phyloP scores from a whole-genome alignment of 2,888 invertebrate genomes.

The Eugnorisma glareosa region DNA sequence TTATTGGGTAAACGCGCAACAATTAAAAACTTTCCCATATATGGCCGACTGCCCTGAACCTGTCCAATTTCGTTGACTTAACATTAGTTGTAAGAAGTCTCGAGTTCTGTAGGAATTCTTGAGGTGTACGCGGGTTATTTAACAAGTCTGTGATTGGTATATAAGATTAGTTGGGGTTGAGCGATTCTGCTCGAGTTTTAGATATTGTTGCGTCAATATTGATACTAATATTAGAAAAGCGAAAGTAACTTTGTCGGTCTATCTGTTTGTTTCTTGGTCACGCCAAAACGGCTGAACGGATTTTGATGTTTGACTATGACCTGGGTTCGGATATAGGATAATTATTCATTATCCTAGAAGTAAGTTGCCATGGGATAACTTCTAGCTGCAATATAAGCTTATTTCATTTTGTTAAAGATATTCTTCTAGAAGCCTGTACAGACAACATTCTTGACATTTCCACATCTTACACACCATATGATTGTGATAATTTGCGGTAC shows the following conservation, averaged over 20 bases:
- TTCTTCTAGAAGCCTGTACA: background rate
- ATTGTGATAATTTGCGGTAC: slow-evolving; percentile 47
- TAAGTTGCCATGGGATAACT: background rate
- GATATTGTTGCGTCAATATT: background rate
- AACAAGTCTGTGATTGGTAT: slow-evolving; percentile 1
- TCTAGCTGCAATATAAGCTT: background rate
- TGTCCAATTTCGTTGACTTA: slow-evolving; percentile 64
- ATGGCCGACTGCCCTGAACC: slow-evolving; percentile 43
- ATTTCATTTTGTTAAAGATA: background rate
- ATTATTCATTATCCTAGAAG: background rate
- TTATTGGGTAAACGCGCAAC: slow-evolving; percentile 42
- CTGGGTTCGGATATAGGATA: background rate
- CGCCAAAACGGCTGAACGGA: background rate
- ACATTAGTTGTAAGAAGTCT: slow-evolving; percentile 60
- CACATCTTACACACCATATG: slow-evolving; percentile 1
- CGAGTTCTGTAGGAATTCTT: slow-evolving; percentile 35
- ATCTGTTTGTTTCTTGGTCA: background rate
- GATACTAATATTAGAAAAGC: background rate
- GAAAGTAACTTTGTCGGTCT: background rate
- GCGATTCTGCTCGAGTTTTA: background rate
- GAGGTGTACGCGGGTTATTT: slow-evolving; percentile 33
- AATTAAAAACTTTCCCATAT: slow-evolving; percentile 58
- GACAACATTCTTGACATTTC: slow-evolving; percentile 14
- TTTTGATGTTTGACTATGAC: background rate
- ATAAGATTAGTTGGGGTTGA: background rate